Evolutionary conservation across 2,888 invertebrate species (phyloP).

Genomic region (Drosophila greeni): DNA sequence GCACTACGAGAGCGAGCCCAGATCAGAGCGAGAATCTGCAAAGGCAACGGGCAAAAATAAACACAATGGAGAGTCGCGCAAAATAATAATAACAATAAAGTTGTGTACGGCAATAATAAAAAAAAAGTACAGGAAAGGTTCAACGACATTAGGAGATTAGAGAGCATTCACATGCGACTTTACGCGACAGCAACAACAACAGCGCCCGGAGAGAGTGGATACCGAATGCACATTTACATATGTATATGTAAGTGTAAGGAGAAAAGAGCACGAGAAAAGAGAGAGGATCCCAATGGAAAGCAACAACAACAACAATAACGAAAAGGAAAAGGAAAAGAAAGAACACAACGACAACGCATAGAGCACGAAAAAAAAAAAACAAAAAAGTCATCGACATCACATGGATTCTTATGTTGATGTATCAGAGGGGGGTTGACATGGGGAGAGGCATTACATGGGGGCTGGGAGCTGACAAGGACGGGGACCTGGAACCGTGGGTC

Average conservation of each 20-base stretch:
- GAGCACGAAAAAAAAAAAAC: constrained; percentile 41
- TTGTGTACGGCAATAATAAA: constrained; percentile 50
- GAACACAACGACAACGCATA: constrained; percentile 44
- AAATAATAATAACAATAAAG: constrained; percentile 60
- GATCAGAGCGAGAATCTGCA: constrained; percentile 55
- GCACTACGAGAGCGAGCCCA: constrained; percentile 12
- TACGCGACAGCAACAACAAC: constrained; percentile 33
- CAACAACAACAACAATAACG: no score
- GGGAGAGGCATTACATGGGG: background rate
- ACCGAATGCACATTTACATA: constrained; percentile 64
- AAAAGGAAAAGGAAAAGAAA: constrained; percentile 13
- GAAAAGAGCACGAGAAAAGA: constrained; percentile 17
- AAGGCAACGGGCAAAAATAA: constrained; percentile 18
- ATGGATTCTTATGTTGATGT: constrained; percentile 61
- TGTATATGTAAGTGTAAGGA: constrained; percentile 35
- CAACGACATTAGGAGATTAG: constrained; percentile 73
- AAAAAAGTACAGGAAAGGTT: constrained; percentile 51
- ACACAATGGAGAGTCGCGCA: constrained; percentile 45
- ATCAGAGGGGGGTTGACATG: constrained; percentile 17
- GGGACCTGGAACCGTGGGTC: constrained; percentile 33
- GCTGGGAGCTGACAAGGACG: constrained; percentile 26
- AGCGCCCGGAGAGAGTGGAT: constrained; percentile 30
- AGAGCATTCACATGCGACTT: constrained; percentile 58
- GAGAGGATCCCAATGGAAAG: constrained; percentile 21
- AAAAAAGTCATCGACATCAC: constrained; percentile 69